Evolutionary conservation across 2,113 vertebrate genomes (phyloP).

Genomic region (Mobula birostris): DNA sequence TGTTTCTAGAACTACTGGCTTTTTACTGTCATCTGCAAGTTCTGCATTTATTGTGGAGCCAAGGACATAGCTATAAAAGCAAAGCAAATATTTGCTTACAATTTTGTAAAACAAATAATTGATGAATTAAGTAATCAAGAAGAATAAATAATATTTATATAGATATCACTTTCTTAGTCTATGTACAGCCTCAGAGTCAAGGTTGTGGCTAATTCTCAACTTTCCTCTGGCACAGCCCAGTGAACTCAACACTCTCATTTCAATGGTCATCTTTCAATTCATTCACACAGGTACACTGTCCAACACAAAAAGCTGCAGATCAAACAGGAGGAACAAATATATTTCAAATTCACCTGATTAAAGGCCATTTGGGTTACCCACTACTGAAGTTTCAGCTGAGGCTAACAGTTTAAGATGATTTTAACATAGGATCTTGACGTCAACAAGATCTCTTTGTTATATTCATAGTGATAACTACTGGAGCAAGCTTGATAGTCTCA

Average conservation of each 20-base stretch:
- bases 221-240: too few species aligned
- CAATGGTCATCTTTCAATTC: too few species aligned
- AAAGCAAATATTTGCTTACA: neutral
- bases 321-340: neutral
- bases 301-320: neutral
- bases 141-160: neutral
- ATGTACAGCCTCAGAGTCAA: too few species aligned
- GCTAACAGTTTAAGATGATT: neutral
- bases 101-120: neutral
- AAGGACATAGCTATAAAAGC: conserved; percentile 52
- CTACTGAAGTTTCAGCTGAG: neutral
- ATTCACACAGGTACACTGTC: too few species aligned
- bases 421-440: neutral
- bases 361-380: neutral
- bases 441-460: neutral
- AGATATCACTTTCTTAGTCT: neutral
- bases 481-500: neutral
- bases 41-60: conserved; percentile 53
- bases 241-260: too few species aligned
- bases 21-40: conserved; percentile 45
- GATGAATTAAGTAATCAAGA: neutral
- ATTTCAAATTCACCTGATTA: neutral
- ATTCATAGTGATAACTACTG: neutral
- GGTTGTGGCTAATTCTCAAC: too few species aligned
- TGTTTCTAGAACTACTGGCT: conserved; percentile 57